phyloP scores from a whole-genome alignment of 2,888 invertebrate genomes.

The Zeuzera pyrina region DNA sequence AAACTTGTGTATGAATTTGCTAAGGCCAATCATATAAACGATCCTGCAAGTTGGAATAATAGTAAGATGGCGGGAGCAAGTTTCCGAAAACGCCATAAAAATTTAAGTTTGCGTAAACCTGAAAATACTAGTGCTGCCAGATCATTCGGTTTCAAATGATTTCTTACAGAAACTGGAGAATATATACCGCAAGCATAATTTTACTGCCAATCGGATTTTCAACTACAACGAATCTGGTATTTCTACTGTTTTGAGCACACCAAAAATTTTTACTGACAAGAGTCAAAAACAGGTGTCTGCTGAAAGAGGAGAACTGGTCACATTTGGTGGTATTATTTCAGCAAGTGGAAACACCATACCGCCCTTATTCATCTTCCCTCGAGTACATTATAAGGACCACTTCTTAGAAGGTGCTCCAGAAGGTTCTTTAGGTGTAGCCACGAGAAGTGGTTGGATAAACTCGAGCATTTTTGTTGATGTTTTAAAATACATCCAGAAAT shows the following conservation, averaged over 20 bases:
- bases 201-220: slow-evolving; percentile 13
- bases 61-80: slow-evolving; percentile 2
- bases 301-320: background rate
- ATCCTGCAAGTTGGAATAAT: slow-evolving; percentile 6
- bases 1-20: slow-evolving; percentile 13
- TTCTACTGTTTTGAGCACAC: slow-evolving; percentile 19
- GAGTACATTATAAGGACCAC: slow-evolving; percentile 8
- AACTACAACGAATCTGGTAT: slow-evolving; percentile 19
- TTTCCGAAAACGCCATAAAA: slow-evolving; percentile 1
- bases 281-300: slow-evolving; percentile 5
- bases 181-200: slow-evolving; percentile 9
- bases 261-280: slow-evolving; percentile 15
- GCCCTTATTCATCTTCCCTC: slow-evolving; percentile 16
- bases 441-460: slow-evolving; percentile 24
- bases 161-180: slow-evolving; percentile 2
- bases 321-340: background rate
- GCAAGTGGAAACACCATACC: slow-evolving; percentile 16
- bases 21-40: slow-evolving; percentile 6
- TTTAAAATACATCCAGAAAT: slow-evolving; percentile 17
- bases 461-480: slow-evolving; percentile 16
- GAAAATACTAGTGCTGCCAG: slow-evolving; percentile 26
- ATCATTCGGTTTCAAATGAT: slow-evolving; percentile 19
- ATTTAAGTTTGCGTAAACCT: slow-evolving; percentile 21
- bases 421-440: too few species aligned
- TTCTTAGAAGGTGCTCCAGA: slow-evolving; percentile 14